Evolutionary conservation across 2,888 invertebrate genomes (phyloP), one percentile per base, ranked within the genome.

Genomic region (Megaustenia siamemsis): DNA sequence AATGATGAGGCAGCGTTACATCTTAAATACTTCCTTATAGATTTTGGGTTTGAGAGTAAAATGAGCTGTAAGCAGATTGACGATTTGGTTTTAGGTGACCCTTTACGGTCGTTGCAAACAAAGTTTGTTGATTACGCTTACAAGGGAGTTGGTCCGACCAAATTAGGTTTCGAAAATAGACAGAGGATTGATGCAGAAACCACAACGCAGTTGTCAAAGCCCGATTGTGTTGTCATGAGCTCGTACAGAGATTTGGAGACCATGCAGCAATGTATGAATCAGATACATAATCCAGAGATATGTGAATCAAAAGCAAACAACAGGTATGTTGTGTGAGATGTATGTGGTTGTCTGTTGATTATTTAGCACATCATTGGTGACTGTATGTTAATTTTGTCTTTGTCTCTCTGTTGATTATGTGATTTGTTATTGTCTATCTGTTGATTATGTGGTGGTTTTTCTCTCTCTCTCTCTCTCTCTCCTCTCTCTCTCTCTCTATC

Each of bases 281-380:
- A 83, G 77, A 87, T 90, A 38, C 90, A 91, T 82, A 89, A 91
- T 86, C 85, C 87, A 3, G 89, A 90, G 2, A 86, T 89, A 49
- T 92, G 92, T 86, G 84, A 84, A 10, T 82, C 87, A 15, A 90
- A 91, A 90, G 90, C 89, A 1, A 91, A 92, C 84, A 91, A 92
- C 83, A 87, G 88, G 75, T 84, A 63, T n/a, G 5, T n/a, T 69
- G 6, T 28, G 8, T 63, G 49, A 15, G 15, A 15, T 10, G 49
- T 6, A 15, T 10, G 49, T 10, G 6, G 53, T 53, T 10, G 53
- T 18, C 6, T 56, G 56, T 18, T 24, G n/a, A 6, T 56, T 56
- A 12, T 18, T 49, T 49, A 18, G 18, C 8, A 18, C 49, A 10
- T 49, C 49, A 49, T 10, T 49, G 18, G 18, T 10, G 49, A 18